Percentiles rank a stretch among this genome's conserved stretches.
phyloP scores from a whole-genome alignment of 2,113 vertebrate genomes.

The Sebastes schlegelii region DNA sequence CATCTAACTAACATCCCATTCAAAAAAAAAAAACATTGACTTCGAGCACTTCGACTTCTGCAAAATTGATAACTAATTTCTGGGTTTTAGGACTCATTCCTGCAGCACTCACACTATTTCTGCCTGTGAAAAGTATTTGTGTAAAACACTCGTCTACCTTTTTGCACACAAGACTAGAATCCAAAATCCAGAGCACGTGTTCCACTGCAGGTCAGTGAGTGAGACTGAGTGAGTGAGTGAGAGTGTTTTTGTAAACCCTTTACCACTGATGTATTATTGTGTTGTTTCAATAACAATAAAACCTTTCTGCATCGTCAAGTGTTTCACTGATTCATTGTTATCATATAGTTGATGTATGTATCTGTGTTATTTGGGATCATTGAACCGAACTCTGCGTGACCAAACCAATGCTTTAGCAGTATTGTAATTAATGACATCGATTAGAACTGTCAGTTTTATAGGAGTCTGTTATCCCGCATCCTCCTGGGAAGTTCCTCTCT shows the following conservation, averaged over 20 bases:
- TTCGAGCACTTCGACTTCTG: not conserved
- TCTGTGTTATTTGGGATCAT: not conserved
- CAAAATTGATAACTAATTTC: not conserved
- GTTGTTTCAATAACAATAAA: constrained; percentile 60
- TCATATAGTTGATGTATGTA: not conserved
- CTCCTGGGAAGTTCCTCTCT: not conserved
- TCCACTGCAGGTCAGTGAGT: constrained; percentile 78
- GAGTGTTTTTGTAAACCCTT: constrained; percentile 38
- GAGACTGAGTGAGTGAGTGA: not conserved
- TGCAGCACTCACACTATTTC: constrained; percentile 8
- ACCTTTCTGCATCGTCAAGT: constrained; percentile 20
- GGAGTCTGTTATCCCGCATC: too few relatives aligned
- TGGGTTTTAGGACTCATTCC: not conserved
- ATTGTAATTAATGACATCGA: not conserved
- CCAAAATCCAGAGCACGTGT: constrained; percentile 35
- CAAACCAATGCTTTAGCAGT: not conserved
- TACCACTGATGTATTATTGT: constrained; percentile 26
- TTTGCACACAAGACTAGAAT: constrained; percentile 49
- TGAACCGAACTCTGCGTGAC: not conserved
- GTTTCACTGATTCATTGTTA: not conserved
- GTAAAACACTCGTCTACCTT: not conserved
- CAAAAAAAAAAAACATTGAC: not conserved
- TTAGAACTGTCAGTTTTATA: not conserved
- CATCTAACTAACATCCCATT: not conserved
- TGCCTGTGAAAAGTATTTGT: constrained; percentile 8